Evolutionary conservation across 2,113 vertebrate genomes (phyloP).

Genomic region (Apodemus speciosus): DNA sequence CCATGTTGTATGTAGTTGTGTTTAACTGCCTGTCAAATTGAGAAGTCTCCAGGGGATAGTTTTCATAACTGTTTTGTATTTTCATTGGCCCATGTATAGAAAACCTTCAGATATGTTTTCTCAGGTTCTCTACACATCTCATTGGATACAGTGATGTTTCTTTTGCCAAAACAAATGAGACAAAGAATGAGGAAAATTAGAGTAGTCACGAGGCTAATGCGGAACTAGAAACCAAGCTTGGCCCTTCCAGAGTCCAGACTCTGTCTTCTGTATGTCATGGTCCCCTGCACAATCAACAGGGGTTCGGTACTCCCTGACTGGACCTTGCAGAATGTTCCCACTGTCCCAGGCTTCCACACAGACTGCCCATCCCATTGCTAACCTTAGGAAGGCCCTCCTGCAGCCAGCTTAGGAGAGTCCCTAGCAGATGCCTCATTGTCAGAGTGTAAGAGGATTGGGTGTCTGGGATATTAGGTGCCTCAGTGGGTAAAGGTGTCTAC

Average conservation of each 20-base stretch:
- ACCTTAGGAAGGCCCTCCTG: not conserved
- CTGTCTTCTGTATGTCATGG: not conserved
- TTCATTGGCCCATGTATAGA: not conserved
- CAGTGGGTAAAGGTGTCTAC: not conserved
- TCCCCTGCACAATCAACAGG: not conserved
- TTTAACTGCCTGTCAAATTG: not conserved
- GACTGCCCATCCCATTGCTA: not conserved
- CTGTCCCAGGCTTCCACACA: not conserved
- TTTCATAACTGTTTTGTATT: not conserved
- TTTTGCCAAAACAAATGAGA: conserved; percentile 8
- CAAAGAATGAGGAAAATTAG: not conserved
- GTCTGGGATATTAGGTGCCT: not conserved
- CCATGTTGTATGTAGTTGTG: not conserved
- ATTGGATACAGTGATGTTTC: not conserved
- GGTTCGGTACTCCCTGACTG: not conserved
- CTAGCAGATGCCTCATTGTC: not conserved
- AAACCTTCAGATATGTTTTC: not conserved
- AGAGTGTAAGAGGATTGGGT: not conserved
- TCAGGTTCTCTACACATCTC: not conserved
- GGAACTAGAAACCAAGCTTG: not conserved
- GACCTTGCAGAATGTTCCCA: not conserved
- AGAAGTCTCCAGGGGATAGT: not conserved
- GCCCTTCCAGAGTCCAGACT: conserved; percentile 5
- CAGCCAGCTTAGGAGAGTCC: not conserved
- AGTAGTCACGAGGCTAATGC: not conserved